These are phyloP conservation scores for Cephus rjabovi DNA, from an alignment of 2,888 invertebrate genomes.

Conservation along the genomic window DNA sequence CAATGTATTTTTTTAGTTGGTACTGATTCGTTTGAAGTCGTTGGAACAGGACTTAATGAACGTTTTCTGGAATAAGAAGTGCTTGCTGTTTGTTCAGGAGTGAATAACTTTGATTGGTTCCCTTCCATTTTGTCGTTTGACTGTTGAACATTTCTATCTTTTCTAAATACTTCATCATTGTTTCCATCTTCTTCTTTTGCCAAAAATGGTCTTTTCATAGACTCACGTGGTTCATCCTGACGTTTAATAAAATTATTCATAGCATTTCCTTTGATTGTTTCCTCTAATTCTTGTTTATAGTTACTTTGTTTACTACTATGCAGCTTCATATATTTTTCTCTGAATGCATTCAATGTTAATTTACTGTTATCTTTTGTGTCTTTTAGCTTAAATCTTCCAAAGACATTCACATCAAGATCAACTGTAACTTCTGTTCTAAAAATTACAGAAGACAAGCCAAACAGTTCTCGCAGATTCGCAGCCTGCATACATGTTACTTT, in stretches of 20 bases:
- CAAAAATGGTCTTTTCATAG: constrained; percentile 46
- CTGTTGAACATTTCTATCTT: not conserved
- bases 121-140: not conserved
- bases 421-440: constrained; percentile 54
- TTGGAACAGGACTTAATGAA: constrained; percentile 18
- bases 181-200: constrained; percentile 49
- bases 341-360: constrained; percentile 41
- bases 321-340: constrained; percentile 49
- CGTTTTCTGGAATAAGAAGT: constrained; percentile 31
- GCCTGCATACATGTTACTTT: constrained; percentile 63
- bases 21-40: too few relatives aligned
- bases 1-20: constrained; percentile 30
- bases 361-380: constrained; percentile 22
- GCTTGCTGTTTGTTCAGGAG: too few relatives aligned
- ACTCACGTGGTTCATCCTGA: constrained; percentile 40
- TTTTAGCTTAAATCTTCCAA: constrained; percentile 59
- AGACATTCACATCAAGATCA: constrained; percentile 52
- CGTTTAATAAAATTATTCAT: constrained; percentile 44
- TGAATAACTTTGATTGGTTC: too few relatives aligned
- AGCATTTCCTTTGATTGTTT: constrained; percentile 44
- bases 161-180: constrained; percentile 41
- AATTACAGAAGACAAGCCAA: constrained; percentile 54
- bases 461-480: constrained; percentile 56
- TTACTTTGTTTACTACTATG: constrained; percentile 34
- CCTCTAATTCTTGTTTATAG: constrained; percentile 46